Percentiles rank a stretch among this genome's conserved stretches.
These are phyloP conservation scores for Geotrypetes seraphini DNA, from an alignment of 2,797 vertebrate species.

Conservation along the genomic window DNA sequence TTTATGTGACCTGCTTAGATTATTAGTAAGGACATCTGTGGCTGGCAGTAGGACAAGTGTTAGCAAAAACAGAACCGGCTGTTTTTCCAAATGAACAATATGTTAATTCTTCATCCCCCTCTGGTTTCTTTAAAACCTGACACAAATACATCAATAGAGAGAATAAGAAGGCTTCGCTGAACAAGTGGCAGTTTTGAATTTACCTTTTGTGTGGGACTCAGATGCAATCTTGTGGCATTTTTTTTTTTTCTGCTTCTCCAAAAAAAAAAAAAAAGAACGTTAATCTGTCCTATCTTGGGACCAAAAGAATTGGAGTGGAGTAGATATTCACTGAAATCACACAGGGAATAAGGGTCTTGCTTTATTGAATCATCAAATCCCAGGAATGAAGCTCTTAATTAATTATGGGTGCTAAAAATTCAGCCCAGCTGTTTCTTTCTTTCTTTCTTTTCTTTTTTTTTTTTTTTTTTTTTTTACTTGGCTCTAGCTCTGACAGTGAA, in stretches of 20 bases:
- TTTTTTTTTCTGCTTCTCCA: constrained; percentile 27
- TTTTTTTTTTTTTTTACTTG: too few species aligned
- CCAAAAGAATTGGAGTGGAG: constrained; percentile 33
- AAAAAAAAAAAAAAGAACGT: constrained; percentile 28
- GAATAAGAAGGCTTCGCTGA: constrained; percentile 33
- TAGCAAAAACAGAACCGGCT: constrained; percentile 48
- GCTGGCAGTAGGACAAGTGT: constrained; percentile 45
- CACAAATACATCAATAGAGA: constrained; percentile 34
- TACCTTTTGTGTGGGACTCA: constrained; percentile 31
- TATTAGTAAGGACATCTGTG: constrained; percentile 51
- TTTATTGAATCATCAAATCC: constrained; percentile 71
- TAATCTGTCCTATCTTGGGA: constrained; percentile 38
- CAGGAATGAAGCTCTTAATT: constrained; percentile 64
- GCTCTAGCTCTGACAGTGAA: constrained; percentile 36
- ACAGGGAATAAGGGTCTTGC: constrained; percentile 51
- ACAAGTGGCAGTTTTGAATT: constrained; percentile 45
- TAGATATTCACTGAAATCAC: constrained; percentile 48
- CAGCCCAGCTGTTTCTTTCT: constrained; percentile 58
- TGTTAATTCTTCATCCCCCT: constrained; percentile 39
- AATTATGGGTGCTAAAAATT: constrained; percentile 70
- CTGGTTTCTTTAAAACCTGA: constrained; percentile 36
- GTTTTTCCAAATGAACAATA: constrained; percentile 48
- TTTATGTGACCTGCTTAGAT: constrained; percentile 53
- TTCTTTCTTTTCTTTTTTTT: too few species aligned
- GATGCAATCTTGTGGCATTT: constrained; percentile 47